Evolutionary conservation across 53 echinoderm and acorn worm species (phyloP).

Genomic region (Holothuria scabra): DNA sequence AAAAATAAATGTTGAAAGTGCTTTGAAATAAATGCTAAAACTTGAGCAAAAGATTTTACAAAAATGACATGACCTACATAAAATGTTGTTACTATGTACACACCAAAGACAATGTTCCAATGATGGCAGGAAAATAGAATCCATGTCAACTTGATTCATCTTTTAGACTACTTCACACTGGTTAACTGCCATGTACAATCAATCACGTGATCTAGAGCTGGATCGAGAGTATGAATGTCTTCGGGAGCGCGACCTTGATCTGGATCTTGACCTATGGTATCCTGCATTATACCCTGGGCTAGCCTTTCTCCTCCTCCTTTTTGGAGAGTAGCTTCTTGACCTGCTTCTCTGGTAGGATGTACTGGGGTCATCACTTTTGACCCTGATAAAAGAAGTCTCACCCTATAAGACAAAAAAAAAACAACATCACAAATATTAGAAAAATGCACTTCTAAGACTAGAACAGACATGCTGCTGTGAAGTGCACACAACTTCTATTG

Average conservation of each 20-base stretch:
- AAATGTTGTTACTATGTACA: too few species aligned
- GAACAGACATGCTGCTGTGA: too few species aligned
- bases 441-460: too few species aligned
- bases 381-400: constrained; percentile 6
- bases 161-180: background rate
- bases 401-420: background rate
- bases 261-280: constrained; percentile 50
- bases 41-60: too few species aligned
- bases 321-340: constrained; percentile 70
- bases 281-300: background rate
- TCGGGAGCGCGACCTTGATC: constrained; percentile 48
- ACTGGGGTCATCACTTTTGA: constrained; percentile 14
- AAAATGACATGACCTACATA: too few species aligned
- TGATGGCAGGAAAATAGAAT: too few species aligned
- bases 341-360: constrained; percentile 53
- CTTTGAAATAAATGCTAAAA: too few species aligned
- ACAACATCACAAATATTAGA: background rate
- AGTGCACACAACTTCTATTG: too few species aligned
- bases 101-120: too few species aligned
- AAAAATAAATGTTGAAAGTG: too few species aligned
- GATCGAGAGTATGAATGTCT: constrained; percentile 38
- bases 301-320: constrained; percentile 29
- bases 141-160: too few species aligned
- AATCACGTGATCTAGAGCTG: constrained; percentile 50
- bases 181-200: background rate